Evolutionary conservation across 2,797 vertebrate species (phyloP).

Genomic region (Synanceia verrucosa): DNA sequence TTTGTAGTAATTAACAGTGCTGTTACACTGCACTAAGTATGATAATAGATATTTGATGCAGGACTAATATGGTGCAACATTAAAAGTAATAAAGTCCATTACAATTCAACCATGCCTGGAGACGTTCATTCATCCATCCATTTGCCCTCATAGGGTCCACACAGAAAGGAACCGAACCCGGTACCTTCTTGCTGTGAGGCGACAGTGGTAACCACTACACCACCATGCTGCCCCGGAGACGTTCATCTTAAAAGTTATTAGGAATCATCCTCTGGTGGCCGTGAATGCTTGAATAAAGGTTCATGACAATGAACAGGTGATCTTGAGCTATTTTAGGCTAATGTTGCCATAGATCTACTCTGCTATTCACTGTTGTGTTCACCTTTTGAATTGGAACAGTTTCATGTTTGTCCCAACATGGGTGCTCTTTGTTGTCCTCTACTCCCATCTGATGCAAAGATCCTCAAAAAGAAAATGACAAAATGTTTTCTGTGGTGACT

Average conservation of each 20-base stretch:
- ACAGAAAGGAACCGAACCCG: too few species aligned
- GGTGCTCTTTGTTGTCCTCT: neutral
- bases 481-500: slow-evolving; percentile 14
- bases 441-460: neutral
- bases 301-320: too few species aligned
- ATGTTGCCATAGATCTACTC: neutral
- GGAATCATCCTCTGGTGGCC: neutral
- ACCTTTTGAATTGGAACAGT: neutral
- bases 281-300: neutral
- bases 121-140: too few species aligned
- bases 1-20: neutral
- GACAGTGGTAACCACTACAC: too few species aligned
- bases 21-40: neutral
- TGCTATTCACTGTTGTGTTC: neutral
- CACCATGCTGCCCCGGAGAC: too few species aligned
- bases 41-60: too few species aligned
- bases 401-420: neutral
- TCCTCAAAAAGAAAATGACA: neutral
- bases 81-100: too few species aligned
- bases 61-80: too few species aligned
- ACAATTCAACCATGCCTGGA: too few species aligned
- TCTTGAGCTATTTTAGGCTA: neutral
- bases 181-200: too few species aligned
- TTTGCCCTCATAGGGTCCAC: too few species aligned
- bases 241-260: neutral